Evolutionary conservation across 30 jellyfish, hydroid and myxozoan genomes (phyloP).

Genomic region (Hydractinia symbiolongicarpus): DNA sequence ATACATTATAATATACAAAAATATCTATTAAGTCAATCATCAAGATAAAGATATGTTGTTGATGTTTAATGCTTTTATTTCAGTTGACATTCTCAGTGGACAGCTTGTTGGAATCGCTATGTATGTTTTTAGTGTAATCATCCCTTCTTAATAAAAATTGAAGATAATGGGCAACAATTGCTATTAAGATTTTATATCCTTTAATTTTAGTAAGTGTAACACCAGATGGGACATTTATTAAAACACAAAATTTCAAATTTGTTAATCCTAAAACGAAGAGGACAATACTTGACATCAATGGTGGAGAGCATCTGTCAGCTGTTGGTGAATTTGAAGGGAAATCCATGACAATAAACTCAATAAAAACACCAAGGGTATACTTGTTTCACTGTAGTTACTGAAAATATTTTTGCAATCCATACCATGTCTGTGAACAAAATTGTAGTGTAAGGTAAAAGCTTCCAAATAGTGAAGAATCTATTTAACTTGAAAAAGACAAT

Average conservation of each 20-base stretch:
- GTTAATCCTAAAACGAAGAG: conserved; percentile 23
- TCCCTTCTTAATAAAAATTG: not conserved
- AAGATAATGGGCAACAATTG: not conserved
- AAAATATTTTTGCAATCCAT: too few species aligned
- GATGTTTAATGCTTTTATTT: not conserved
- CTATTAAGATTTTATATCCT: too few species aligned
- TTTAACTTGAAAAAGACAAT: too few species aligned
- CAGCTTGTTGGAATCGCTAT: not conserved
- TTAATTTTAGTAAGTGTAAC: conserved; percentile 10
- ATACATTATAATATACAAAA: too few species aligned
- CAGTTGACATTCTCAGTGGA: not conserved
- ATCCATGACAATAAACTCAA: conserved; percentile 20
- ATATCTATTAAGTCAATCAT: not conserved
- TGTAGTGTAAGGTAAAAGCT: too few species aligned
- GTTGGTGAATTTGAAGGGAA: conserved; percentile 26
- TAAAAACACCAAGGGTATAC: conserved; percentile 33
- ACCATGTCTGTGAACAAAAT: too few species aligned
- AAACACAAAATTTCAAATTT: conserved; percentile 25
- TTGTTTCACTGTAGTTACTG: not conserved
- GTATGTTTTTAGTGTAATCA: not conserved
- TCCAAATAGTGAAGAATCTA: too few species aligned
- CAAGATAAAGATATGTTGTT: not conserved
- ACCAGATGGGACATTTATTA: conserved; percentile 27
- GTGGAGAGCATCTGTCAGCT: not conserved
- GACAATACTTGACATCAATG: conserved; percentile 22